Base-by-base conservation (phyloP, 1,140 invertebrate genomes). In the Drosophila grimshawi region DNA sequence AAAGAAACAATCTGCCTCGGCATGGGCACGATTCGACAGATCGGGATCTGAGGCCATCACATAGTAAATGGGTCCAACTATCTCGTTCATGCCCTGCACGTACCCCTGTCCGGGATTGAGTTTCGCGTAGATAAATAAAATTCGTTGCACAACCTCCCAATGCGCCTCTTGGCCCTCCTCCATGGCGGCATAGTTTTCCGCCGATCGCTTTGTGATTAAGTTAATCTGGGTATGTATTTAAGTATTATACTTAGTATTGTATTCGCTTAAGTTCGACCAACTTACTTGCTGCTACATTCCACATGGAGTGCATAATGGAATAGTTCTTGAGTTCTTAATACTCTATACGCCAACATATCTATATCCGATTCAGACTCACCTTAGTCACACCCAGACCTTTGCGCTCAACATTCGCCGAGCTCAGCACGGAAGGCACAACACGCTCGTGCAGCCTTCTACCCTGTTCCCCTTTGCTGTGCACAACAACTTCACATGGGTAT, bases 1-100 rank as follows among this genome's bases (percentile, higher is more conserved):
- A 92, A 98, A 99, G 92, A 99, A 99, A 63, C 97, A 97, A 92
- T 99, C 99, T 0, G 98, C 97, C 93, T 99, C 99, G 0, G 98
- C 98, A 92, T 97, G 94, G 92, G 96, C 98, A 95, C 96, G 94
- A 94, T 95, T 97, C 61, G 95, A 94, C n/a, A 93, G 81, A 93
- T 97, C 95, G 3, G 97, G 95, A 94, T 99, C 97, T 46, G 95
- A 96, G 10, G 98, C 98, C 93, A 99, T 98, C 5, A 97, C 96
- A 93, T 99, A 98, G 93, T 99, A 99, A 81, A 99, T 98, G 19
- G 98, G 98, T 0, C 98, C 99, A 66, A 99, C 96, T 77, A 99
- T 99, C 93, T 99, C 99, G 94, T 99, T 99, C 98, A 99, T 99
- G 68, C 99, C 98, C 93, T 99, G 98, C 0, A 99, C 98, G 93